Evolutionary conservation across 2,888 invertebrate species (phyloP).

Genomic region (Drosophila prostipennis): DNA sequence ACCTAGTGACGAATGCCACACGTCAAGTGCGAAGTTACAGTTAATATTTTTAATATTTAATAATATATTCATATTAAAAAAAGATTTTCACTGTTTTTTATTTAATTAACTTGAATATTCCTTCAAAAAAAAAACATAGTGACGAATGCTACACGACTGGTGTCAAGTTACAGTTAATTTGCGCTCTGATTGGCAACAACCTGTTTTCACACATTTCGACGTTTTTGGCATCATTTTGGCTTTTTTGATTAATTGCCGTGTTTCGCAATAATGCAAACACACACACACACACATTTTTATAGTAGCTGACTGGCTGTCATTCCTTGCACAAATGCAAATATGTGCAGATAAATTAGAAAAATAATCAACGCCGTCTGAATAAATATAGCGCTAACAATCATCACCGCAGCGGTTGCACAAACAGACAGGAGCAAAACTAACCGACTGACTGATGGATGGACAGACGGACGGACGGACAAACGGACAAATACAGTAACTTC

Average conservation of each 20-base stretch:
- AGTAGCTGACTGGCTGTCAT: slow-evolving; percentile 27
- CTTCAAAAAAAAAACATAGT: too few species aligned
- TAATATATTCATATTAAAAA: too few species aligned
- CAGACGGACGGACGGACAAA: too few species aligned
- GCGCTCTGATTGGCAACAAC: slow-evolving; percentile 18
- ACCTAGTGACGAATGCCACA: too few species aligned
- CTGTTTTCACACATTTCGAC: neutral
- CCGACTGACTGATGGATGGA: neutral
- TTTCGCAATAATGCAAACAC: slow-evolving; percentile 33
- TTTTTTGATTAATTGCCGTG: slow-evolving; percentile 45
- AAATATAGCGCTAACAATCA: slow-evolving; percentile 61
- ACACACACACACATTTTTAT: slow-evolving; percentile 2
- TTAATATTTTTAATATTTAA: too few species aligned
- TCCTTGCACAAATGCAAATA: slow-evolving; percentile 50
- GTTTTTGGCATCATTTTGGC: slow-evolving; percentile 14
- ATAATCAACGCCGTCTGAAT: slow-evolving; percentile 60
- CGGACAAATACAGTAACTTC: slow-evolving; percentile 5
- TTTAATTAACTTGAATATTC: too few species aligned
- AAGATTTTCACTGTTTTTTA: too few species aligned
- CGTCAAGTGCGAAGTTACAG: too few species aligned
- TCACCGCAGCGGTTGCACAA: slow-evolving; percentile 52
- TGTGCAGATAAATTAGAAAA: slow-evolving; percentile 53
- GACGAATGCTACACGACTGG: neutral
- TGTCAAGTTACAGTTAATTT: slow-evolving; percentile 29
- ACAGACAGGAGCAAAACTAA: slow-evolving; percentile 15